Percentiles rank a stretch among this genome's conserved stretches.
phyloP scores from a whole-genome alignment of 2,888 invertebrate species.

The Tenthredo distinguenda region DNA sequence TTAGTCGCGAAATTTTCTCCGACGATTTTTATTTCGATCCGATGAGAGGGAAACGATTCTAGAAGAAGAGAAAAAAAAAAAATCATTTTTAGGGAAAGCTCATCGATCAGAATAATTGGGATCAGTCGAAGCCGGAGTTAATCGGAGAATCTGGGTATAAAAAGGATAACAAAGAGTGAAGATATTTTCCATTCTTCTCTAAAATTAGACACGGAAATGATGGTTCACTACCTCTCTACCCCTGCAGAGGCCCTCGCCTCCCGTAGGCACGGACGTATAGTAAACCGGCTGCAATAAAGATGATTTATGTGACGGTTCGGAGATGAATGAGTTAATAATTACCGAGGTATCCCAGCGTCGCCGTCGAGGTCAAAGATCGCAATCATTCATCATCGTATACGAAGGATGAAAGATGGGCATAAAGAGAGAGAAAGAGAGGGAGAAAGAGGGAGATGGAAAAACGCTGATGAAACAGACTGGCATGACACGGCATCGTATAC shows the following conservation, averaged over 20 bases:
- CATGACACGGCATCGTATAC: too few relatives aligned
- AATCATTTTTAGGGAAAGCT: not conserved
- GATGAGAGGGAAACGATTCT: too few relatives aligned
- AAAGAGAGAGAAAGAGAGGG: not conserved
- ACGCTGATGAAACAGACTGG: not conserved
- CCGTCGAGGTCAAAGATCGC: slow-evolving; percentile 45
- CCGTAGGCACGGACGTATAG: not conserved
- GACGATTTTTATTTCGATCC: too few relatives aligned
- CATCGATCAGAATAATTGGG: not conserved
- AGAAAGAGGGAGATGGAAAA: not conserved
- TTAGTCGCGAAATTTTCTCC: too few relatives aligned
- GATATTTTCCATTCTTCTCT: not conserved
- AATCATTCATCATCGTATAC: slow-evolving; percentile 44
- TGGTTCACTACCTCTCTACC: not conserved
- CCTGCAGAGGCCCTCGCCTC: not conserved
- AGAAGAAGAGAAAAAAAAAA: too few relatives aligned
- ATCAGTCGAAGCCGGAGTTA: not conserved
- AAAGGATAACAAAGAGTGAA: not conserved
- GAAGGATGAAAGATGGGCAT: slow-evolving; percentile 1
- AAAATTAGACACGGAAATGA: slow-evolving; percentile 26
- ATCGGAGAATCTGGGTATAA: not conserved
- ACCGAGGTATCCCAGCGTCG: slow-evolving; percentile 48
- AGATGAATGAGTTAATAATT: slow-evolving; percentile 54
- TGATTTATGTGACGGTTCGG: slow-evolving; percentile 52
- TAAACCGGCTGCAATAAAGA: slow-evolving; percentile 44